phyloP scores from a whole-genome alignment of 2,888 invertebrate genomes.

The Drosophila suboccidentalis region DNA sequence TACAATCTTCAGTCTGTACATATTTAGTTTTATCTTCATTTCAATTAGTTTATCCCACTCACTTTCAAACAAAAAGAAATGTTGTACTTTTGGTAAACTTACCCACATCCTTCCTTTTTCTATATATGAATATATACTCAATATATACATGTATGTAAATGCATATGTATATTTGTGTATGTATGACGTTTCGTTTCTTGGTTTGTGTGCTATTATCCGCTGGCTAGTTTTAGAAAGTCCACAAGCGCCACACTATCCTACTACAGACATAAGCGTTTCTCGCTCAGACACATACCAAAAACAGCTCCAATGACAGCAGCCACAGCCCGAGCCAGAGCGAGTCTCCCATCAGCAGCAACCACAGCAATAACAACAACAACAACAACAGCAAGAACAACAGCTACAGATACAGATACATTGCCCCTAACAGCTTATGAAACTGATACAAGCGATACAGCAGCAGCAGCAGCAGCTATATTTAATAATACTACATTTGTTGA shows the following conservation, averaged over 20 bases:
- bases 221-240: constrained; percentile 83
- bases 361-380: constrained; percentile 27
- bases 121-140: constrained; percentile 6
- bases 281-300: constrained; percentile 82
- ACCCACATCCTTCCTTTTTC: constrained; percentile 24
- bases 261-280: constrained; percentile 83
- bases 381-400: constrained; percentile 36
- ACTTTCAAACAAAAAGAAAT: constrained; percentile 7
- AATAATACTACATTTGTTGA: constrained; percentile 77
- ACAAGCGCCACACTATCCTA: constrained; percentile 82
- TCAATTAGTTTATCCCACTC: background rate
- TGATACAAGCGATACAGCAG: constrained; percentile 70
- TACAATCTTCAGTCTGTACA: constrained; percentile 11
- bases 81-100: constrained; percentile 32
- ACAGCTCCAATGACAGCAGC: constrained; percentile 72
- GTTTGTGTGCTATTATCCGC: constrained; percentile 66
- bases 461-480: constrained; percentile 66
- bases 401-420: constrained; percentile 55
- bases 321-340: constrained; percentile 58
- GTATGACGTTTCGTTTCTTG: constrained; percentile 52
- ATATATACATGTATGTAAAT: background rate
- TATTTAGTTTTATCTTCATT: constrained; percentile 9
- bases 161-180: constrained; percentile 17
- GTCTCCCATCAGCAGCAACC: constrained; percentile 55
- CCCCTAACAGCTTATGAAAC: constrained; percentile 60